Conservation (phyloP, 2,797 vertebrate genomes). For the Glossophaga mutica region DNA sequence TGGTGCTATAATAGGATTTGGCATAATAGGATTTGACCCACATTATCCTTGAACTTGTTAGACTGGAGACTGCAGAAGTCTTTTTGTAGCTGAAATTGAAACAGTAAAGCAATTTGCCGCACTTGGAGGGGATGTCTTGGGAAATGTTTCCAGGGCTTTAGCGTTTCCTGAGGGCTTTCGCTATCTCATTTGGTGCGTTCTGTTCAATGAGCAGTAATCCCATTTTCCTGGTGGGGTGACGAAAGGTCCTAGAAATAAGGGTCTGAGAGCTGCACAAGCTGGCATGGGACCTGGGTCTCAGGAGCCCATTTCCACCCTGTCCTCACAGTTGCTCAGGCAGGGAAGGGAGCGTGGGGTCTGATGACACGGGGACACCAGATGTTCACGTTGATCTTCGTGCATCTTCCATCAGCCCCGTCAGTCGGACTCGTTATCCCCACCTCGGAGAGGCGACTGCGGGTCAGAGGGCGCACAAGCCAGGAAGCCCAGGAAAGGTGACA, state of each 20-base stretch:
- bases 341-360: not conserved
- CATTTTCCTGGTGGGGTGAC: not conserved
- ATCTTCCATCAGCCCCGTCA: not conserved
- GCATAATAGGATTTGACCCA: not conserved
- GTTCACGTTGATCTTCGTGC: not conserved
- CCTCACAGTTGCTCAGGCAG: not conserved
- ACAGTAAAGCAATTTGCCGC: conserved; percentile 10
- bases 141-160: not conserved
- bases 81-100: conserved; percentile 32
- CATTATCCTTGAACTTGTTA: conserved; percentile 16
- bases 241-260: not conserved
- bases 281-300: not conserved
- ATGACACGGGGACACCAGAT: accelerated
- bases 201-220: conserved; percentile 27
- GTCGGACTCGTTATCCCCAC: not conserved
- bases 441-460: not conserved
- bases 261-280: not conserved
- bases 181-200: not conserved
- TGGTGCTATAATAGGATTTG: not conserved
- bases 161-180: not conserved
- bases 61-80: not conserved
- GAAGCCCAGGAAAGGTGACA: not conserved
- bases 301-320: not conserved
- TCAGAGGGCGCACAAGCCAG: not conserved
- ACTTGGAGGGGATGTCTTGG: not conserved